A percentile compares a stretch with the other conserved stretches of the same genome.
Conservation (phyloP, 2,888 invertebrate genomes). For the Drosophila stalkeri region DNA sequence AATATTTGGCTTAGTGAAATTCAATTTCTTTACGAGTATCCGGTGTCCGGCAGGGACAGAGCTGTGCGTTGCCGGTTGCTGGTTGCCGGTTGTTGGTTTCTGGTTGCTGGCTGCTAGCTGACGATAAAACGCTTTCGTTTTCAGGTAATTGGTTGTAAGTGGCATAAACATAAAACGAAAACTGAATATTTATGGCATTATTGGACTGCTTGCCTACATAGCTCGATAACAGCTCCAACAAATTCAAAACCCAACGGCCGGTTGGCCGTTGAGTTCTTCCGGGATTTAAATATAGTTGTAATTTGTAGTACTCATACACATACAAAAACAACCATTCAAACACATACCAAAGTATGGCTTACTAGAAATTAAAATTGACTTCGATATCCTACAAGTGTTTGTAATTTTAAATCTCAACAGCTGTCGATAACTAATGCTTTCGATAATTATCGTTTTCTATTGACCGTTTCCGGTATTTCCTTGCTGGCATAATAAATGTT, state of each 20-base stretch:
- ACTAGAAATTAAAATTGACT: background rate
- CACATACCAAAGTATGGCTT: background rate
- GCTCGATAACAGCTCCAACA: slow-evolving; percentile 34
- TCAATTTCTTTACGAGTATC: slow-evolving; percentile 74
- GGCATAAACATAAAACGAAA: slow-evolving; percentile 75
- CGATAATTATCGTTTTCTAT: background rate
- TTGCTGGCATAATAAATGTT: background rate
- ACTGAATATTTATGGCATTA: slow-evolving; percentile 65
- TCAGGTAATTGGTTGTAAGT: slow-evolving; percentile 81
- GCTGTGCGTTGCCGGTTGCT: slow-evolving; percentile 5
- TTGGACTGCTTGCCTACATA: slow-evolving; percentile 32
- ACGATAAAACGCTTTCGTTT: slow-evolving; percentile 79
- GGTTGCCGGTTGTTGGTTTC: slow-evolving; percentile 2
- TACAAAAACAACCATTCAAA: too few relatives aligned
- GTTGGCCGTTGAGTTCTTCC: slow-evolving; percentile 29
- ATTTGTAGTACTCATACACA: background rate
- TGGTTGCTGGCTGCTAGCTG: slow-evolving; percentile 54
- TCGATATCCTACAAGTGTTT: too few relatives aligned
- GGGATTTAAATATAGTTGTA: slow-evolving; percentile 30
- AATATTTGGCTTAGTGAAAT: slow-evolving; percentile 79
- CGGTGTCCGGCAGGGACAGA: slow-evolving; percentile 36
- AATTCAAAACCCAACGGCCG: slow-evolving; percentile 49
- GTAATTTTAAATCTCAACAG: background rate
- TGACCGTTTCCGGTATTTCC: slow-evolving; percentile 13
- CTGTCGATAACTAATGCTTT: background rate